A percentile compares a stretch with the other conserved stretches of the same genome.
Evolutionary conservation across 2,888 invertebrate species (phyloP).

Genomic region (Lutraria lutraria): DNA sequence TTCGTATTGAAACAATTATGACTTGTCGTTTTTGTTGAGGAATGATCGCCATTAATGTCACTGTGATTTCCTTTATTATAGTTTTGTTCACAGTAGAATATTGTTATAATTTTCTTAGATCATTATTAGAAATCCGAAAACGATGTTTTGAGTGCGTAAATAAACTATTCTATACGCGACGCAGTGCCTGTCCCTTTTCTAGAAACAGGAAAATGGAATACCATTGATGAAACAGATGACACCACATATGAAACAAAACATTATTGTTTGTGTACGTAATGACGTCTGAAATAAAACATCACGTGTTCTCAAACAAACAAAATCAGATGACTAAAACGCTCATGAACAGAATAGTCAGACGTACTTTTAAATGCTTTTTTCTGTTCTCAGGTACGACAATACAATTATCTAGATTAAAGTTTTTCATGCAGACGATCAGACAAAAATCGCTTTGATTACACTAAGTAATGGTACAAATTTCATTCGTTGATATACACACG

Average conservation of each 20-base stretch:
- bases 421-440: background rate
- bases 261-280: constrained; percentile 8
- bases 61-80: too few relatives aligned
- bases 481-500: constrained; percentile 16
- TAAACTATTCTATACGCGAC: background rate
- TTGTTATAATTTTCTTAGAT: background rate
- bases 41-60: too few relatives aligned
- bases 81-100: background rate
- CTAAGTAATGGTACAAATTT: background rate
- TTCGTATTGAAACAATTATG: too few relatives aligned
- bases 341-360: background rate
- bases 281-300: background rate
- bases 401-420: background rate
- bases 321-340: background rate
- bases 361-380: background rate
- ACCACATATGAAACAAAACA: constrained; percentile 5
- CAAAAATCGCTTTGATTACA: background rate
- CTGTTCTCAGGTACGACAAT: background rate
- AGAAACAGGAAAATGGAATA: background rate
- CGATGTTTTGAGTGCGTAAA: background rate
- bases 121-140: background rate
- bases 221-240: background rate
- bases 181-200: background rate
- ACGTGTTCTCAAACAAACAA: background rate
- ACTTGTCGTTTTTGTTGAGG: too few relatives aligned